A percentile compares a stretch with the other conserved stretches of the same genome.
These are phyloP conservation scores for Margaritifera margaritifera DNA, from an alignment of 2,888 invertebrate genomes.

Conservation along the genomic window DNA sequence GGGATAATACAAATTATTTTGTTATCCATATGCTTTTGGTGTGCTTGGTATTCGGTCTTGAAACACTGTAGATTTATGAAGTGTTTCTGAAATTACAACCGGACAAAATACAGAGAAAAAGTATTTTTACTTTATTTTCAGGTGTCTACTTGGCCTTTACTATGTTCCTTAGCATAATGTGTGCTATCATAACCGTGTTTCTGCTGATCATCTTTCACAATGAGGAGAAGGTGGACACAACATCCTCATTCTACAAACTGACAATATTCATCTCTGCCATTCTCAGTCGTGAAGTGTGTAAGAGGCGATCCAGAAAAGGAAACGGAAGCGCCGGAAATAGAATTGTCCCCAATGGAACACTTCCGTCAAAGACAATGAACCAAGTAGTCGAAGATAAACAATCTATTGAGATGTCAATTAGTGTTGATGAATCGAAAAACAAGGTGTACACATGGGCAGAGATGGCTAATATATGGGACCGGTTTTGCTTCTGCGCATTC, in stretches of 20 bases:
- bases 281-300: too few relatives aligned
- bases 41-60: too few relatives aligned
- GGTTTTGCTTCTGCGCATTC: constrained; percentile 6
- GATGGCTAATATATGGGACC: constrained; percentile 3
- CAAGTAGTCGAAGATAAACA: neutral
- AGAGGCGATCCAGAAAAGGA: neutral
- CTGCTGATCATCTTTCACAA: constrained; percentile 2
- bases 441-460: constrained; percentile 3
- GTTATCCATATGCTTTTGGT: too few relatives aligned
- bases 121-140: neutral
- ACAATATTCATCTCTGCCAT: too few relatives aligned
- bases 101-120: too few relatives aligned
- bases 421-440: neutral
- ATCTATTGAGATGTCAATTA: neutral
- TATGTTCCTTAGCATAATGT: neutral
- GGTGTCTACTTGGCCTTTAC: constrained; percentile 8
- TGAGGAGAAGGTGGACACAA: neutral
- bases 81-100: too few relatives aligned
- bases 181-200: constrained; percentile 7
- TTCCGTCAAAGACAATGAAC: neutral
- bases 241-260: too few relatives aligned
- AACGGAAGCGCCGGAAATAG: neutral
- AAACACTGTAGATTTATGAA: too few relatives aligned
- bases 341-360: neutral
- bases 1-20: too few relatives aligned